Conservation (phyloP, 2,888 invertebrate species). For the Muscina levida region DNA sequence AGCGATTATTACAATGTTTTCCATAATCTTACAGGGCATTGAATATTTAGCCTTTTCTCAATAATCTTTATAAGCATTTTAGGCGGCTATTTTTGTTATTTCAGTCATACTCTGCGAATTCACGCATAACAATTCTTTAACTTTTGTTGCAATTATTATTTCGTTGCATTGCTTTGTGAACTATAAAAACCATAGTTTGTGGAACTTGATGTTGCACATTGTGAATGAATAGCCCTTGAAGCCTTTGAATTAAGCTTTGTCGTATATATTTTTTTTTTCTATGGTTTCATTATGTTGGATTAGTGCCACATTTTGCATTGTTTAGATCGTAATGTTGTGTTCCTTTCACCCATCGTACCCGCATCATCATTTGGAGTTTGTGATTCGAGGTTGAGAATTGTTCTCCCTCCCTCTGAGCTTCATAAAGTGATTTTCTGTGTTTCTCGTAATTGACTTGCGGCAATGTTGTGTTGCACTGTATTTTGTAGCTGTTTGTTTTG, state of each 20-base stretch:
- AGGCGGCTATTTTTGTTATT: too few relatives aligned
- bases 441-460: slow-evolving; percentile 57
- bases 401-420: slow-evolving; percentile 34
- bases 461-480: slow-evolving; percentile 38
- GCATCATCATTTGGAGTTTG: background rate
- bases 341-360: background rate
- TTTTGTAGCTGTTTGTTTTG: slow-evolving; percentile 32
- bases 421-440: slow-evolving; percentile 61
- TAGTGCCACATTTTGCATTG: slow-evolving; percentile 23
- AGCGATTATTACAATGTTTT: too few relatives aligned
- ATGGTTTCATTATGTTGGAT: slow-evolving; percentile 17
- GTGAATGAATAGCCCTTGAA: slow-evolving; percentile 17
- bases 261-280: background rate
- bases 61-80: too few relatives aligned
- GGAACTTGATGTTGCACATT: slow-evolving; percentile 27
- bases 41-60: too few relatives aligned
- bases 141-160: slow-evolving; percentile 1
- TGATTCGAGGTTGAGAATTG: slow-evolving; percentile 21
- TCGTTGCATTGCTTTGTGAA: background rate
- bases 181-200: slow-evolving; percentile 15
- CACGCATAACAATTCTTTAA: background rate
- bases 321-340: background rate
- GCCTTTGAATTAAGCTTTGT: slow-evolving; percentile 15
- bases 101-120: too few relatives aligned
- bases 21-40: too few relatives aligned